phyloP scores from a whole-genome alignment of 23 tunicate genomes.

The Halocynthia aurantium region DNA sequence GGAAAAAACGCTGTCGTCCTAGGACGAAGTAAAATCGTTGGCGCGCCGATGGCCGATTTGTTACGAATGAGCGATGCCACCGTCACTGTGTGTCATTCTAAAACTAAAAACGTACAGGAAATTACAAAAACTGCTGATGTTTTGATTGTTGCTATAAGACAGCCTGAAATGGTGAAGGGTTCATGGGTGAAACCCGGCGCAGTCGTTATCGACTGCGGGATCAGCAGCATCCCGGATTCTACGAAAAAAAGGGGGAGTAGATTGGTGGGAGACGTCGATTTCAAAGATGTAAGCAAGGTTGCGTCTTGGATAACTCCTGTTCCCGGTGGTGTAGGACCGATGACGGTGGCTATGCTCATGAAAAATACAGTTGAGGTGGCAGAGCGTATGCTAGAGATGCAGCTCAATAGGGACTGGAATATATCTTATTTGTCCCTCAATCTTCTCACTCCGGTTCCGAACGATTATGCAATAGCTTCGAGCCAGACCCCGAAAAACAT shows the following conservation, averaged over 20 bases:
- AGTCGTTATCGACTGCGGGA: slow-evolving; percentile 96
- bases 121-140: slow-evolving; percentile 75
- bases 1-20: slow-evolving; percentile 92
- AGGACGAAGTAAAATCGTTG: slow-evolving; percentile 98
- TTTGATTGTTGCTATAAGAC: slow-evolving; percentile 86
- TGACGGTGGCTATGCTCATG: slow-evolving; percentile 99
- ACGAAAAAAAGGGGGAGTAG: slow-evolving; percentile 80
- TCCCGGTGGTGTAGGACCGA: slow-evolving; percentile 99
- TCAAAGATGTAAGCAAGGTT: slow-evolving; percentile 39
- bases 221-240: slow-evolving; percentile 81
- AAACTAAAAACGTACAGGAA: slow-evolving; percentile 48
- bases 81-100: slow-evolving; percentile 91
- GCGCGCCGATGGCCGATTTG: slow-evolving; percentile 89
- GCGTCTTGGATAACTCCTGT: slow-evolving; percentile 96
- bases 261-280: slow-evolving; percentile 89
- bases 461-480: slow-evolving; percentile 87
- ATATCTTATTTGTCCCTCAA: slow-evolving; percentile 57
- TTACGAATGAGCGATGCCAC: slow-evolving; percentile 89
- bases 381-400: slow-evolving; percentile 28
- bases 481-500: slow-evolving; percentile 88
- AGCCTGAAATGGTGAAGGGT: slow-evolving; percentile 79
- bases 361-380: slow-evolving; percentile 88
- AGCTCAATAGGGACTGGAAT: slow-evolving; percentile 41
- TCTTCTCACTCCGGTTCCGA: slow-evolving; percentile 78
- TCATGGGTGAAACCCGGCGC: slow-evolving; percentile 95